Conservation (phyloP, 2,113 vertebrate genomes). For the Crypturellus undulatus region DNA sequence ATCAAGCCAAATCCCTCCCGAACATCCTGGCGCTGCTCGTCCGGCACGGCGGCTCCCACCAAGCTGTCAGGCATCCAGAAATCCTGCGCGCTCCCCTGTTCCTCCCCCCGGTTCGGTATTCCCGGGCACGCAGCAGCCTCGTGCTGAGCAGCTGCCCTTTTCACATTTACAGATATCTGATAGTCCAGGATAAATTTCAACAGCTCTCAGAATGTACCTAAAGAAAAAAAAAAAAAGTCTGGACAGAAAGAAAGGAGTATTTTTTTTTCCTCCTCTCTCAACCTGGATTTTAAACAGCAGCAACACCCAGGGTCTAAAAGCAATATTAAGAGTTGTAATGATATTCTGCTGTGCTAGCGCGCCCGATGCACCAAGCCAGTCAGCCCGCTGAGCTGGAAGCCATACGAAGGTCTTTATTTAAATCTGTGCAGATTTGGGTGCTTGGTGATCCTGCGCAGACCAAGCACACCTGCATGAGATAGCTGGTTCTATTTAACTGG, state of each 20-base stretch:
- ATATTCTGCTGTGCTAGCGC: too few relatives aligned
- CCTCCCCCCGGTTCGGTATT: neutral
- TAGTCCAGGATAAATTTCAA: neutral
- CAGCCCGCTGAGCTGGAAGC: too few relatives aligned
- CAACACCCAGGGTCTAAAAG: rapidly evolving
- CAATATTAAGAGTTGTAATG: neutral
- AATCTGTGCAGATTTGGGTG: too few relatives aligned
- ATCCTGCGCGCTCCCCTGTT: neutral
- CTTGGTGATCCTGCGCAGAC: too few relatives aligned
- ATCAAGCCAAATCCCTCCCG: neutral
- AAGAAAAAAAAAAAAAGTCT: neutral
- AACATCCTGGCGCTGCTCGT: neutral
- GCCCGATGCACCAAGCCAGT: too few relatives aligned
- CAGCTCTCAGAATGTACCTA: neutral
- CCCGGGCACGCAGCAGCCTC: neutral
- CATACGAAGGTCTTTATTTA: too few relatives aligned
- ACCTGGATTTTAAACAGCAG: neutral
- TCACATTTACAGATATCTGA: neutral
- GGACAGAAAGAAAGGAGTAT: neutral
- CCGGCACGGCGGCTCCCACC: neutral
- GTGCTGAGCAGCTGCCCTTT: neutral
- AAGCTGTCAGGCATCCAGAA: neutral
- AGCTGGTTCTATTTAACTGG: too few relatives aligned
- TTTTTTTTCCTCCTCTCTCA: neutral
- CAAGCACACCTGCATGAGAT: too few relatives aligned